These are phyloP conservation scores for Cartodere bifasciata DNA, from an alignment of 2,888 invertebrate genomes.

Conservation along the genomic window DNA sequence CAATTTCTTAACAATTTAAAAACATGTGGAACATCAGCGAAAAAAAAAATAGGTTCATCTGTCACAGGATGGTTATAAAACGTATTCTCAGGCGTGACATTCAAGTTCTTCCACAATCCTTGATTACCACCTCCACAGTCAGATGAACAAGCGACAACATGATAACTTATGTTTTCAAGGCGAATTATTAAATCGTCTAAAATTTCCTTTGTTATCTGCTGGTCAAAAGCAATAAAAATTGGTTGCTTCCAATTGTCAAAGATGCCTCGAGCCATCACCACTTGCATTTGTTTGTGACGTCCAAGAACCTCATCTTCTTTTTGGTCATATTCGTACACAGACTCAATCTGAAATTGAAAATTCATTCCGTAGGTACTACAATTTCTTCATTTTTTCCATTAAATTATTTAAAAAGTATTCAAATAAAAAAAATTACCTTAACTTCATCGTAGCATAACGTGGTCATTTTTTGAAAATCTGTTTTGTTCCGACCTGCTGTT, in stretches of 20 bases:
- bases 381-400: too few relatives aligned
- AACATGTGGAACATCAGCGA: slow-evolving; percentile 21
- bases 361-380: too few relatives aligned
- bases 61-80: slow-evolving; percentile 18
- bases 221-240: slow-evolving; percentile 21
- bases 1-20: slow-evolving; percentile 15
- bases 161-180: slow-evolving; percentile 16
- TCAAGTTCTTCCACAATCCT: slow-evolving; percentile 19
- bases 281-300: slow-evolving; percentile 20
- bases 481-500: slow-evolving; percentile 10
- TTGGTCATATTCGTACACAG: slow-evolving; percentile 16
- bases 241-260: slow-evolving; percentile 21
- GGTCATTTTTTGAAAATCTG: slow-evolving; percentile 12
- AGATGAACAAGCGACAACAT: slow-evolving; percentile 20
- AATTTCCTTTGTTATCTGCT: slow-evolving; percentile 21
- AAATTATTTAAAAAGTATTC: too few relatives aligned
- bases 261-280: slow-evolving; percentile 18
- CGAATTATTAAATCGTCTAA: slow-evolving; percentile 14
- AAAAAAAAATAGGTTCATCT: slow-evolving; percentile 16
- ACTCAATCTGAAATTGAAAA: too few relatives aligned
- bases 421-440: too few relatives aligned
- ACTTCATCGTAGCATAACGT: slow-evolving; percentile 18
- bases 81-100: slow-evolving; percentile 15
- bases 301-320: slow-evolving; percentile 19
- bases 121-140: slow-evolving; percentile 21